A percentile compares a stretch with the other conserved stretches of the same genome.
Conservation (phyloP, 1,140 invertebrate species). For the Micrasema longulum region DNA sequence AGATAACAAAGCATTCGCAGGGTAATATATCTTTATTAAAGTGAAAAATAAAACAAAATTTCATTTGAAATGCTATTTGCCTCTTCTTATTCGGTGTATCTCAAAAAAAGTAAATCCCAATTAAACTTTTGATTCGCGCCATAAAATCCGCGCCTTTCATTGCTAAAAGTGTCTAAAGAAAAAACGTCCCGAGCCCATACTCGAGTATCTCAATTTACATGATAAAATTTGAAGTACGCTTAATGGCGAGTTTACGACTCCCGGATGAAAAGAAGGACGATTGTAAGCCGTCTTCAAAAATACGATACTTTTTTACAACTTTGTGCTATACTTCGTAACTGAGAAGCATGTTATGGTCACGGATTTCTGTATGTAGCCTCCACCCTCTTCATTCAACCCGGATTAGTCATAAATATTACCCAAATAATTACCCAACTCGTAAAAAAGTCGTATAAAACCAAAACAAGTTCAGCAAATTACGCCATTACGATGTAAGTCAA, state of each 20-base stretch:
- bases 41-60: no score
- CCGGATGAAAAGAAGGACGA: conserved; percentile 44
- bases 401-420: conserved; percentile 36
- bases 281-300: conserved; percentile 46
- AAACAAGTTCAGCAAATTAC: conserved; percentile 22
- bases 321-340: conserved; percentile 38
- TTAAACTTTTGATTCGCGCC: conserved; percentile 49
- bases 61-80: no score
- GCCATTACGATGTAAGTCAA: neutral
- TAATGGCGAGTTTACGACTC: conserved; percentile 50
- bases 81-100: no score
- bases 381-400: neutral
- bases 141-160: conserved; percentile 43
- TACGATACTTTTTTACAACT: conserved; percentile 52
- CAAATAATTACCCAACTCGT: conserved; percentile 34
- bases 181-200: conserved; percentile 12
- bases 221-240: conserved; percentile 50
- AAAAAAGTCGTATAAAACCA: conserved; percentile 33
- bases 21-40: no score
- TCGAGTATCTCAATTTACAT: conserved; percentile 50
- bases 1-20: no score
- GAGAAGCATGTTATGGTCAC: conserved; percentile 38
- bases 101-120: conserved; percentile 32
- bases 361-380: conserved; percentile 6
- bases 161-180: conserved; percentile 13